Base-by-base conservation (phyloP, 2,797 vertebrate species). In the Erpetoichthys calabaricus region DNA sequence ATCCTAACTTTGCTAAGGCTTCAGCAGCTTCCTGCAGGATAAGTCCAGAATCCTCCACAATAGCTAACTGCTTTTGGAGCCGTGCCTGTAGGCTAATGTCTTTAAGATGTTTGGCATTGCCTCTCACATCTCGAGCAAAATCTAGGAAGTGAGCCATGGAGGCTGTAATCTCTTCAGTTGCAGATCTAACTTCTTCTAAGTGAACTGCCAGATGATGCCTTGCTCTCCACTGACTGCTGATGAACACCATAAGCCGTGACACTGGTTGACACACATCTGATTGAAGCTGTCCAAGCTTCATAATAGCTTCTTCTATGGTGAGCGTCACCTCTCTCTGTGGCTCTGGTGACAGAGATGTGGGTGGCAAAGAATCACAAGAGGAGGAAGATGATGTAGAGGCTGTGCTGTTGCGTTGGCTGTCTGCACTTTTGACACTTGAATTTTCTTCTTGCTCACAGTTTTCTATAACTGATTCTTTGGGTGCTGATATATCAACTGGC, bases 211-310 rank as follows among this genome's bases (percentile, higher is more conserved):
- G 74, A 56, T 90, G 80, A 55, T 85, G 80, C 59, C 67, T 80
- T 67, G 80, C 67, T 64, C 95, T 83, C 95, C 95, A 98, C 49
- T 72, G 82, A 63, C 91, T 92, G 52, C 90, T 97, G 7, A 98
- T 92, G 1, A 92, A 97, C 9, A 89, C 79, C 90, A 96, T 91
- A 55, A 98, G 81, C 52, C 67, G 70, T 0, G 87, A 81, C 0
- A 91, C 74, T 0, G 89, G 84, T 57, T 66, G 78, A 56, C 78
- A 84, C 60, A 98, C 77, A 0, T 73, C 64, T 5, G 89, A 86
- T 71, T 92, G 91, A 8, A 98, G 75, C 7, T 75, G 75, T 1
- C 80, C 75, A 6, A 90, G 73, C 1, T 56, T 80, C 65, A 80
- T 82, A 52, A 79, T 78, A 55, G 83, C 91, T 60, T 76, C 68